These are phyloP conservation scores for Xanthorhoe spadicearia DNA, from an alignment of 2,888 invertebrate species.

Conservation along the genomic window DNA sequence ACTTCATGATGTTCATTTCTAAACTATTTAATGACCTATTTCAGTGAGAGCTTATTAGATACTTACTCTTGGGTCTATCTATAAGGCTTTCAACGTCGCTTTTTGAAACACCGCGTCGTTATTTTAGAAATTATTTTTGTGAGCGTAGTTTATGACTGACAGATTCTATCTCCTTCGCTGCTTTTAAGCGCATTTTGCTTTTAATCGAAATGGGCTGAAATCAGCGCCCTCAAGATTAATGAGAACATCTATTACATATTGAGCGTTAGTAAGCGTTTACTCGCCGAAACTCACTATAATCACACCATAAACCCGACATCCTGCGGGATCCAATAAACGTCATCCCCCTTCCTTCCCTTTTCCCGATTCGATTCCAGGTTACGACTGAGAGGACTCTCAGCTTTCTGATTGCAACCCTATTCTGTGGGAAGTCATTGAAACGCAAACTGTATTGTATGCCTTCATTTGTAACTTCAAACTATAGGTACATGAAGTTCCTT, in stretches of 20 bases:
- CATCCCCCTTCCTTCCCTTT: slow-evolving; percentile 27
- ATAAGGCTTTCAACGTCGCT: not conserved
- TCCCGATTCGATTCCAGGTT: slow-evolving; percentile 61
- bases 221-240: not conserved
- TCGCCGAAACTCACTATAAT: slow-evolving; percentile 34
- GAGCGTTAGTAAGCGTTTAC: slow-evolving; percentile 35
- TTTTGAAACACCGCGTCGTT: not conserved
- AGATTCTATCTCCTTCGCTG: not conserved
- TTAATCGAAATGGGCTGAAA: not conserved
- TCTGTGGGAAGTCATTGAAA: slow-evolving; percentile 55
- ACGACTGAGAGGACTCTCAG: slow-evolving; percentile 58
- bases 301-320: slow-evolving; percentile 38
- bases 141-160: not conserved
- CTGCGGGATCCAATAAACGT: slow-evolving; percentile 37
- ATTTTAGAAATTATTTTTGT: not conserved
- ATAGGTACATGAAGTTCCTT: not conserved
- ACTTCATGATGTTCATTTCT: too few species aligned
- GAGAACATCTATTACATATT: slow-evolving; percentile 7
- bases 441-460: slow-evolving; percentile 9
- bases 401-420: slow-evolving; percentile 54
- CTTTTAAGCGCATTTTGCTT: too few species aligned
- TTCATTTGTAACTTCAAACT: not conserved
- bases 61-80: not conserved
- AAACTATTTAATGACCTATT: not conserved
- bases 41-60: not conserved